Evolutionary conservation across 2,888 invertebrate species (phyloP).

Genomic region (Lycophotia porphyrea): DNA sequence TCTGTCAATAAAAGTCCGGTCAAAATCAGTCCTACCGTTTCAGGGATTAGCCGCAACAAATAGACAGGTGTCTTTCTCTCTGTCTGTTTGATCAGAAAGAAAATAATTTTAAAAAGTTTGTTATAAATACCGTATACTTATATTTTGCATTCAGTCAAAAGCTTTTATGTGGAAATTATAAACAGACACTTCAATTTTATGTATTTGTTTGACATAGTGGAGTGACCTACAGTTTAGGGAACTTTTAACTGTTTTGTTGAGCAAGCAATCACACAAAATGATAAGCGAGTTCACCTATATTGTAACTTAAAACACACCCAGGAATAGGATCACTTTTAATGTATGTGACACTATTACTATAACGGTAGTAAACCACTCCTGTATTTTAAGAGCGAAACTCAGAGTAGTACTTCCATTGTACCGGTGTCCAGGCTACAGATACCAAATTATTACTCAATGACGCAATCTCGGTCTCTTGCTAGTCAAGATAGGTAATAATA

Average conservation of each 20-base stretch:
- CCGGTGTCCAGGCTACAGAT: too few species aligned
- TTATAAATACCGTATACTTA: too few species aligned
- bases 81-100: too few species aligned
- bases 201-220: background rate
- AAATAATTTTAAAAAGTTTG: too few species aligned
- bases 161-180: too few species aligned
- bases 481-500: background rate
- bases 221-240: too few species aligned
- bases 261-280: background rate
- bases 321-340: background rate
- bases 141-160: too few species aligned
- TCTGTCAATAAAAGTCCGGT: too few species aligned
- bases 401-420: background rate
- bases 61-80: too few species aligned
- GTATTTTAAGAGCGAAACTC: background rate
- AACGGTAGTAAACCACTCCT: background rate
- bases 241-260: background rate
- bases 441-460: conserved; percentile 6
- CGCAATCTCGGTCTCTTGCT: background rate
- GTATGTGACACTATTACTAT: background rate
- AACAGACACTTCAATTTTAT: too few species aligned
- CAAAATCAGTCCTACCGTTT: too few species aligned
- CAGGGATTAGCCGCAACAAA: too few species aligned
- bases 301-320: background rate
- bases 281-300: background rate